These are phyloP conservation scores for Chionomys nivalis DNA, from an alignment of 2,113 vertebrate genomes.

Conservation along the genomic window DNA sequence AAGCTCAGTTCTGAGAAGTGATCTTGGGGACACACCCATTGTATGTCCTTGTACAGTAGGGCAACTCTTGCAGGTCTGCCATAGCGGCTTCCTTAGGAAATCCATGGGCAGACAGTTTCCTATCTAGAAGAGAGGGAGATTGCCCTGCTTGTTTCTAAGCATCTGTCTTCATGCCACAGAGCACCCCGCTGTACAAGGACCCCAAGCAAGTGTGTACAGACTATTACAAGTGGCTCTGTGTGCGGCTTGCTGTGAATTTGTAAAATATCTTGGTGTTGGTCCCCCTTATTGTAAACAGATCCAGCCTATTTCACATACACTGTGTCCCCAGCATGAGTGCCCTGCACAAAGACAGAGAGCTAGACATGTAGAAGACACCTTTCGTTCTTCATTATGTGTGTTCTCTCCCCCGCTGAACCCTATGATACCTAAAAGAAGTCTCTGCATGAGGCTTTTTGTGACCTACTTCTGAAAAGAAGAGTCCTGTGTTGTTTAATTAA, in stretches of 20 bases:
- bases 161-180: not conserved
- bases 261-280: not conserved
- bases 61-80: not conserved
- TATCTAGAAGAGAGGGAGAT: not conserved
- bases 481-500: conserved; percentile 21
- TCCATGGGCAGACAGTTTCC: too few relatives aligned
- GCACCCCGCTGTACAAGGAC: rapidly evolving
- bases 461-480: conserved; percentile 41
- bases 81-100: not conserved
- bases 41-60: not conserved
- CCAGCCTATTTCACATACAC: not conserved
- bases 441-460: not conserved
- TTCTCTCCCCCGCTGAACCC: not conserved
- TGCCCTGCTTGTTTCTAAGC: rapidly evolving
- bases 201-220: not conserved
- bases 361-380: not conserved
- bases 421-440: not conserved
- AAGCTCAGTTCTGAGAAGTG: not conserved
- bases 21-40: not conserved
- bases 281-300: not conserved
- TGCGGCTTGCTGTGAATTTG: not conserved
- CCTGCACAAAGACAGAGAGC: not conserved
- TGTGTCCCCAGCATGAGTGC: not conserved
- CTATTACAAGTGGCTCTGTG: not conserved
- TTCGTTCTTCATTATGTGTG: not conserved